phyloP scores from a whole-genome alignment of 2,888 invertebrate species.

The Yponomeuta sedellus region DNA sequence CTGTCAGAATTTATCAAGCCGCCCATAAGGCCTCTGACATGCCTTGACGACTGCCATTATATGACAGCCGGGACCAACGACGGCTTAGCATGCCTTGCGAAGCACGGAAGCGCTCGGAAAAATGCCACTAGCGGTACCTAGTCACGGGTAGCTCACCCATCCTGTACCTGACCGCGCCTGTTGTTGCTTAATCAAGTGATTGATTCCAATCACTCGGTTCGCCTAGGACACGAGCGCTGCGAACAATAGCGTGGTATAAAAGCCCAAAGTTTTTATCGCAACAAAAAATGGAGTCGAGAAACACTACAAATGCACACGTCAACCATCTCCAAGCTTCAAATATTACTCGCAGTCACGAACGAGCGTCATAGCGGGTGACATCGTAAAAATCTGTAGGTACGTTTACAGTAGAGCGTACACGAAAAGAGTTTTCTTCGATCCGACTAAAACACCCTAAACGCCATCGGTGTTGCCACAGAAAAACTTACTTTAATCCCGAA shows the following conservation, averaged over 20 bases:
- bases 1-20: too few relatives aligned
- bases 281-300: slow-evolving; percentile 3
- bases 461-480: not conserved
- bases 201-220: too few relatives aligned
- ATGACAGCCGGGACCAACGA: too few relatives aligned
- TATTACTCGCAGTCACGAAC: slow-evolving; percentile 4
- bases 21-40: too few relatives aligned
- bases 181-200: too few relatives aligned
- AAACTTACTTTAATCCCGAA: not conserved
- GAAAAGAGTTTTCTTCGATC: slow-evolving; percentile 4
- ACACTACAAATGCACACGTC: not conserved
- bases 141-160: too few relatives aligned
- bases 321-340: not conserved
- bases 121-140: too few relatives aligned
- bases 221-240: too few relatives aligned
- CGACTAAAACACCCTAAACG: not conserved
- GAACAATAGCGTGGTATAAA: not conserved
- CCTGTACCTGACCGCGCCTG: too few relatives aligned
- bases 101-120: too few relatives aligned
- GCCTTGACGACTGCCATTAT: too few relatives aligned
- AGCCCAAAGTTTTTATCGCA: not conserved
- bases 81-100: too few relatives aligned
- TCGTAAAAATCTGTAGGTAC: slow-evolving; percentile 6
- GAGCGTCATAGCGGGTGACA: not conserved
- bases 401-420: not conserved